Evolutionary conservation across 2,797 vertebrate species (phyloP), one percentile per base, ranked within the genome.

Genomic region (Acanthurus leucopareius): DNA sequence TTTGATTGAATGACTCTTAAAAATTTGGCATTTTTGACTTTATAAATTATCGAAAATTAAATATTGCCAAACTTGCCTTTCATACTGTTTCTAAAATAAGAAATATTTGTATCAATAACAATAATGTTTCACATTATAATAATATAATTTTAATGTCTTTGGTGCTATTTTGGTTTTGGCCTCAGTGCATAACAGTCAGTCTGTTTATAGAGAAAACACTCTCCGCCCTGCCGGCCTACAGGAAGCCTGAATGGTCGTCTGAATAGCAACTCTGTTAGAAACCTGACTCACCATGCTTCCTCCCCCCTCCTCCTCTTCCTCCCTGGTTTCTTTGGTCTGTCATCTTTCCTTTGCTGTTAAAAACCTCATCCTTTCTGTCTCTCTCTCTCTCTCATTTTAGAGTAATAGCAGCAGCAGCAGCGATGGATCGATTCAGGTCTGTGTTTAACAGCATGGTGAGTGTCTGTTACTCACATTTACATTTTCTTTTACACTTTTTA

Each of bases 341-440:
- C 5, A 20, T 35, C n/a, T 63, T 25, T 32, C n/a, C 1, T 35
- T 17, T 28, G 5, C 14, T 4, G 0, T 44, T 58, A 47, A 32
- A 15, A 53, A 5, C 10, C 3, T 80, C 20, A 1, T 45, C 0
- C 8, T 61, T 1, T 60, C 10, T n/a, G 15, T 75, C 38, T 78
- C 6, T 1, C 38, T 78, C 38, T 78, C 59, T 16, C 54, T 45
- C 40, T 79, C 17, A 57, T 13, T 57, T 54, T 11, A 49, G 70
- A 20, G 40, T 16, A 66, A 5, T 1, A 42, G 19, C 51, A 32
- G 16, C 52, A 32, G 16, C 52, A 59, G 0, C 25, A 0, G 25
- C 25, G 25, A 93, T 94, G 93, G 83, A 93, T 69, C 83, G 69
- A 15, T 2, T 92, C 35, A 87, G 86, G 54, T 74, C 79, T 19